Conservation (phyloP, 2,113 vertebrate genomes). For the Anseranas semipalmata region DNA sequence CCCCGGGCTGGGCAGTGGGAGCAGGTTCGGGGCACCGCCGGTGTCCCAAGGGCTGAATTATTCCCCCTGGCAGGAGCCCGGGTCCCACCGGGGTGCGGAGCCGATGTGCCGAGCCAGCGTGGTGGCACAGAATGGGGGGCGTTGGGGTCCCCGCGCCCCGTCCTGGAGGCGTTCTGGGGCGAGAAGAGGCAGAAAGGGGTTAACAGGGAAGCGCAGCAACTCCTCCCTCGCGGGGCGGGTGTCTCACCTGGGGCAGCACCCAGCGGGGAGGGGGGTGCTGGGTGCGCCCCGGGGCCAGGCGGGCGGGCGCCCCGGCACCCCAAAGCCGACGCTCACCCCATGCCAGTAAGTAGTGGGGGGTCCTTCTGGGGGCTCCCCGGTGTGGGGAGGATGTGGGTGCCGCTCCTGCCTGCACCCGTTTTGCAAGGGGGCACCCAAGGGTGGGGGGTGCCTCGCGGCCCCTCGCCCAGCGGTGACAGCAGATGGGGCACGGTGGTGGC, state of each 20-base stretch:
- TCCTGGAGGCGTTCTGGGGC: accelerated
- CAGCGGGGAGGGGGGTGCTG: not conserved
- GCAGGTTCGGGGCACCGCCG: not conserved
- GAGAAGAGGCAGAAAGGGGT: constrained; percentile 8
- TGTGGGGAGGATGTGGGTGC: not conserved
- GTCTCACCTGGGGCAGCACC: constrained; percentile 59
- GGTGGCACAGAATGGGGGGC: too few species aligned
- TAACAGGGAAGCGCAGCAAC: not conserved
- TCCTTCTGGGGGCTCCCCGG: not conserved
- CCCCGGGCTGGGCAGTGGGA: not conserved
- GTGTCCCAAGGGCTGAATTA: not conserved
- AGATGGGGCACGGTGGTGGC: accelerated
- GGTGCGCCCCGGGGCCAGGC: not conserved
- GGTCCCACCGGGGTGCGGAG: not conserved
- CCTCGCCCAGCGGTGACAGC: accelerated
- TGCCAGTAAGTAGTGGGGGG: not conserved
- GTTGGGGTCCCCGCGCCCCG: accelerated
- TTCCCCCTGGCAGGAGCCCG: not conserved
- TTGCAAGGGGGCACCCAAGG: not conserved
- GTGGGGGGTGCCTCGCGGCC: accelerated
- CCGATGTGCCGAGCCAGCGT: not conserved
- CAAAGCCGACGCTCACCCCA: not conserved
- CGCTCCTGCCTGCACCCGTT: not conserved
- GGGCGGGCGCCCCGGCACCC: not conserved
- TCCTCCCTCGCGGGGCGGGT: constrained; percentile 25